Conservation (phyloP, 1,140 invertebrate genomes). For the Calosoma granatense region DNA sequence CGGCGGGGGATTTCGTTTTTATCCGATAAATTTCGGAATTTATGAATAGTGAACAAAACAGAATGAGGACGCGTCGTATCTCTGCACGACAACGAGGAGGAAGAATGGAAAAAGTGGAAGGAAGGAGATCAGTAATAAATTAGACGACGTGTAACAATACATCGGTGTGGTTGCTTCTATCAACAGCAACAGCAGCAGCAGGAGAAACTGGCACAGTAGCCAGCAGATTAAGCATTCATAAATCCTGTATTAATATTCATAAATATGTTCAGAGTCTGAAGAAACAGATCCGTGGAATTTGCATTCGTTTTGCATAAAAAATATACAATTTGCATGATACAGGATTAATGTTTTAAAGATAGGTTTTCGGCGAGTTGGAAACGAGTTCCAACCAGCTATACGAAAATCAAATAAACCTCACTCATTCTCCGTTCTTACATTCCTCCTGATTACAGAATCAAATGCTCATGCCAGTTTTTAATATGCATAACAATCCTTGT, state of each 20-base stretch:
- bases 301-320: constrained; percentile 6
- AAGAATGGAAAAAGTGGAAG: too few species aligned
- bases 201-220: too few species aligned
- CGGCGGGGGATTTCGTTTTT: too few species aligned
- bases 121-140: background rate
- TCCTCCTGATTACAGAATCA: background rate
- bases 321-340: constrained; percentile 8
- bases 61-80: too few species aligned
- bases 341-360: constrained; percentile 9
- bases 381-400: background rate
- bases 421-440: background rate
- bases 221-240: constrained; percentile 7
- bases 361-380: background rate
- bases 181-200: too few species aligned
- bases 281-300: constrained; percentile 8
- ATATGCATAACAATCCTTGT: background rate
- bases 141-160: background rate
- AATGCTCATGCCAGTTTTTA: background rate
- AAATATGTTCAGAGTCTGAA: constrained; percentile 5
- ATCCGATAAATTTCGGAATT: too few species aligned
- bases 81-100: too few species aligned
- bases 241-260: constrained; percentile 7
- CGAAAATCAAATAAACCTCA: constrained; percentile 6
- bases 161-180: background rate
- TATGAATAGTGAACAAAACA: too few species aligned